A percentile compares a stretch with the other conserved stretches of the same genome.
Evolutionary conservation across 2,797 vertebrate genomes (phyloP).

Genomic region (Furcifer pardalis): DNA sequence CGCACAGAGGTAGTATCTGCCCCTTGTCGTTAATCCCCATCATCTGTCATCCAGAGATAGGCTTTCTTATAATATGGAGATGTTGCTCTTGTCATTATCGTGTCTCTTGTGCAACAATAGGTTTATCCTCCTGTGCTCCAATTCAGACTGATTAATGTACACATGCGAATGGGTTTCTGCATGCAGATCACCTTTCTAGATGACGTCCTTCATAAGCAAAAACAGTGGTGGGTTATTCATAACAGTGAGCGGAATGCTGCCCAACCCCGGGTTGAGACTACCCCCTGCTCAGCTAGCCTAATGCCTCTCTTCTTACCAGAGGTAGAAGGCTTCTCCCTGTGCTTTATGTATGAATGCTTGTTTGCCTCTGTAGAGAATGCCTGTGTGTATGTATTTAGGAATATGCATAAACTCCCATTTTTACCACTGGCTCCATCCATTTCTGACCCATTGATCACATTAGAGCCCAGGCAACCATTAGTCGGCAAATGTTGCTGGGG

Average conservation of each 20-base stretch:
- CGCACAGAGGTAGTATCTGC: constrained; percentile 9
- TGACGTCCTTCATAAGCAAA: not conserved
- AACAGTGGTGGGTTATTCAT: not conserved
- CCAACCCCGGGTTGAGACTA: no score
- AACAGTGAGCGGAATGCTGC: not conserved
- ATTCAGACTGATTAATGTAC: not conserved
- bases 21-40: constrained; percentile 16
- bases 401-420: no score
- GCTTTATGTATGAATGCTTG: no score
- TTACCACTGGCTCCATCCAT: no score
- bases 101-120: constrained; percentile 2
- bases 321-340: no score
- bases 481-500: no score
- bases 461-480: no score
- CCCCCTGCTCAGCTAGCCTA: no score
- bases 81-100: constrained; percentile 2
- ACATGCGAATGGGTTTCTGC: not conserved
- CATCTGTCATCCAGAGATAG: constrained; percentile 22
- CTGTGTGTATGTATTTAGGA: no score
- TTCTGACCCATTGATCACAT: no score
- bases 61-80: constrained; percentile 5
- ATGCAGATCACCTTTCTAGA: not conserved
- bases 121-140: not conserved
- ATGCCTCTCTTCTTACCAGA: no score
- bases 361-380: no score